These are phyloP conservation scores for Nemurella pictetii DNA, from an alignment of 2,888 invertebrate species.

Conservation along the genomic window DNA sequence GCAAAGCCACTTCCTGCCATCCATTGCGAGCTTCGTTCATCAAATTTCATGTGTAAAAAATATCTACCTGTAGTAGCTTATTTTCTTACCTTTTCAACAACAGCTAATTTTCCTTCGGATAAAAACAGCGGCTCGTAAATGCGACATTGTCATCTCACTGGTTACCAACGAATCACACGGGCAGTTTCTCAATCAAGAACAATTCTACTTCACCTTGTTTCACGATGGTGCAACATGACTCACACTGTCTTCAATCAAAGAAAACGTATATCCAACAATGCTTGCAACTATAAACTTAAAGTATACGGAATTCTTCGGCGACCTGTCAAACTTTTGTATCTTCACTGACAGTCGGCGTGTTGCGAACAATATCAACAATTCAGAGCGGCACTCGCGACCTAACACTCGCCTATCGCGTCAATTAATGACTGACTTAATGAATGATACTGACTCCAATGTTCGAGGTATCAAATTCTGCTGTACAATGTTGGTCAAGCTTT, in stretches of 20 bases:
- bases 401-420: neutral
- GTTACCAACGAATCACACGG: neutral
- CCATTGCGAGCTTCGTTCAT: neutral
- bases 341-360: neutral
- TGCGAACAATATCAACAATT: neutral
- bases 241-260: neutral
- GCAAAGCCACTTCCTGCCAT: neutral
- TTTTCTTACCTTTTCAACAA: neutral
- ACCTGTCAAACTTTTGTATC: neutral
- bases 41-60: too few species aligned
- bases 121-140: neutral
- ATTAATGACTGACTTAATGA: neutral
- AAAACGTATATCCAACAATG: neutral
- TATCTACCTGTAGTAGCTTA: too few species aligned
- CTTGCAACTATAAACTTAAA: neutral
- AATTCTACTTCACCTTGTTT: neutral
- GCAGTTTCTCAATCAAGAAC: neutral
- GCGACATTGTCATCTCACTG: neutral
- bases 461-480: neutral
- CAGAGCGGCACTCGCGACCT: neutral
- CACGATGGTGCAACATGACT: neutral
- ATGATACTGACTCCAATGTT: neutral
- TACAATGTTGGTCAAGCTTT: slow-evolving; percentile 24
- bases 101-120: neutral
- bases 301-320: neutral